Base-by-base conservation (phyloP, 2,797 vertebrate species). In the Arrhamphus sclerolepis region DNA sequence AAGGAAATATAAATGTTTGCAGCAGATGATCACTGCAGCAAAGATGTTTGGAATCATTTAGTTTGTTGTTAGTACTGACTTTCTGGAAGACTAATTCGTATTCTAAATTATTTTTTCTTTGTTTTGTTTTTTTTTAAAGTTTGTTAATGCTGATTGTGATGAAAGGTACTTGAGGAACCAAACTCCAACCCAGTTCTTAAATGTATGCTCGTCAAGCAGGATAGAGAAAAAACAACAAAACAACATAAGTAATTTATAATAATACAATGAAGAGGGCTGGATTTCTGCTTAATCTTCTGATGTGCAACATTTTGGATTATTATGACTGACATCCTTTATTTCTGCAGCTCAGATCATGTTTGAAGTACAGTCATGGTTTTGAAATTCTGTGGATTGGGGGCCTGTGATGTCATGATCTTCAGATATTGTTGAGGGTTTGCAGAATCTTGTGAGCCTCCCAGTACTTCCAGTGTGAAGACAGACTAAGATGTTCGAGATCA, bases 401-500 rank as follows among this genome's bases (percentile, higher is more conserved):
- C 16, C 2, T 34, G 17, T 40, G 38, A 39, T 26, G 10, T 65
- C 21, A 46, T 50, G 49, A 21, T 38, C 13, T 46, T 16, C 16
- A 20, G 22, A 46, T 16, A 64, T 40, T 41, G 6, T 18, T 31
- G 24, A 28, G 39, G 13, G 47, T 60, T 60, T 57, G 24, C 26
- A 1, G 28, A 34, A 11, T 34, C 9, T 4, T 5, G 20, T n/a
- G 9, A 18, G 54, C n/a, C 41, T 65, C 41, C 47, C 41, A n/a
- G 42, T n/a, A 53, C 11, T 28, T 46, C 38, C 24, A 19, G 56
- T 21, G 39, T 41, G 47, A 9, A 71, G 41, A 13, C 10, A 34
- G 51, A 28, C 31, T 5, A 40, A 44, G 59, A 14, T 60, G 60
- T 28, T 40, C 62, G 50, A 53, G 47, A 43, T 66, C 52, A 5